Base-by-base conservation (phyloP, 2,113 vertebrate genomes). In the Petrocephalus zakoni region DNA sequence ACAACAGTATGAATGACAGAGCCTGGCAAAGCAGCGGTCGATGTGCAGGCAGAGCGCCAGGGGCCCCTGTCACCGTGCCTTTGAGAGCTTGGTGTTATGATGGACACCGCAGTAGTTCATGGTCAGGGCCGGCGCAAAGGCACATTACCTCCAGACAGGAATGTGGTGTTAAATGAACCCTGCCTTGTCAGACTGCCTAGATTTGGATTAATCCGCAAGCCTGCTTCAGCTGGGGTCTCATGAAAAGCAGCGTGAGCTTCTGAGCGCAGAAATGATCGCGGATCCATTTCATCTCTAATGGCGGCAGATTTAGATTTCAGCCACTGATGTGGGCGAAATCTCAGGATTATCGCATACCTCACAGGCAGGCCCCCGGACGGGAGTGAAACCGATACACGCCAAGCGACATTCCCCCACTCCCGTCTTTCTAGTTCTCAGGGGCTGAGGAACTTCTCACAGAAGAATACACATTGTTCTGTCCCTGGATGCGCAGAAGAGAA, bases 251-350 rank as follows among this genome's bases (percentile, higher is more conserved):
- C 22, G n/a, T 10, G 55, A 46, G 55, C 7, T 47, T 83, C 78
- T 88, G 15, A 55, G 75, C 22, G 29, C 37, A 22, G 10, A 83
- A 8, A 25, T 42, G 9, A 17, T 22, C 29, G 75, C 29, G 81
- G 78, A 88, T 88, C 78, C 42, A 17, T 83, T 88, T 88, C 72
- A 42, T 7, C n/a, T 21, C 52, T 88, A 90, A 88, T 88, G 87
- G 89, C 42, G 42, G 84, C 75, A 22, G 37, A 81, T 85, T 85
- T 88, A 53, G 37, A 86, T 88, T 82, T 81, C 87, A 82, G n/a
- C 53, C 34, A 51, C 87, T 49, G 87, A 85, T 86, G 68, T 85
- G 53, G 52, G 72, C 78, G 58, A 86, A 85, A 75, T 53, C 61
- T 17, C 29, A 75, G 83, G 89, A 88, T 88, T 88, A 88, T 58